Conservation (phyloP, 1,140 invertebrate species). For the Helicoverpa zea region DNA sequence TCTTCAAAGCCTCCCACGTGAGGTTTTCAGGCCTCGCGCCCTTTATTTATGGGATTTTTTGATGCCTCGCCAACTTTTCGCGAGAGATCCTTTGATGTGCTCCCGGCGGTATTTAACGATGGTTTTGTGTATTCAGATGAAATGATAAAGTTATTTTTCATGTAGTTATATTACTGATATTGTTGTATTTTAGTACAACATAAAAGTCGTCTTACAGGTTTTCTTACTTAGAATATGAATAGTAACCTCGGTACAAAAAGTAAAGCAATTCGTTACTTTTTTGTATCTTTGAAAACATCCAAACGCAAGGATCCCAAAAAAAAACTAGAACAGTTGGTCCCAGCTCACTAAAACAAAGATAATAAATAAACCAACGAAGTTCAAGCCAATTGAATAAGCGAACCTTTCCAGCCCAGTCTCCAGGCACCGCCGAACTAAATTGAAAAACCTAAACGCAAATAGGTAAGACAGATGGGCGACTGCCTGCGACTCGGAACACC, state of each 20-base stretch:
- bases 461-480: conserved; percentile 25
- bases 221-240: too few species aligned
- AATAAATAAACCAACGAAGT: conserved; percentile 3
- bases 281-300: not conserved
- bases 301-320: not conserved
- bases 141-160: not conserved
- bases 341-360: not conserved
- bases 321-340: conserved; percentile 15
- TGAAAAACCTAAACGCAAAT: conserved; percentile 42
- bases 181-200: not conserved
- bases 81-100: conserved; percentile 22
- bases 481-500: conserved; percentile 2
- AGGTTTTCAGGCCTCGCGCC: not conserved
- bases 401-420: not conserved
- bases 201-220: not conserved
- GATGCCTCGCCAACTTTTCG: conserved; percentile 10
- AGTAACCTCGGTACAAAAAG: not conserved
- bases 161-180: not conserved
- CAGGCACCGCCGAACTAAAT: not conserved
- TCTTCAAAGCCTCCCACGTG: conserved; percentile 14
- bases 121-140: conserved; percentile 5
- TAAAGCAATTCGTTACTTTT: not conserved
- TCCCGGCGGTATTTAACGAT: not conserved
- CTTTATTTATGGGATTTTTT: conserved; percentile 24
- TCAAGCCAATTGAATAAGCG: conserved; percentile 5